Conservation (phyloP, 2,888 invertebrate species). For the Nomada fabriciana region DNA sequence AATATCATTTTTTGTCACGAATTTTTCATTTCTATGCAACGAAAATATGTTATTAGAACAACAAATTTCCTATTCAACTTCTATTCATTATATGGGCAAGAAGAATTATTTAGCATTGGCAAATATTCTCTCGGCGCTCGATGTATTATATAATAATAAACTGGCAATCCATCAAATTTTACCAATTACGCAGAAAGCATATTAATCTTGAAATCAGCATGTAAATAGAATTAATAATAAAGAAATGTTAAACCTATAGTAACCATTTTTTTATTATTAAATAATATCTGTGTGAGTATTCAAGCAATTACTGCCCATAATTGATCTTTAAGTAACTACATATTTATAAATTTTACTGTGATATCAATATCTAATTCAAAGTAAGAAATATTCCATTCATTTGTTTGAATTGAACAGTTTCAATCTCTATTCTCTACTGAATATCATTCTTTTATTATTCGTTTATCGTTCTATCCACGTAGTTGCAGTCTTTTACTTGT, state of each 20-base stretch:
- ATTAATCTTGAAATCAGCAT: constrained; percentile 21
- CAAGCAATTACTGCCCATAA: no score
- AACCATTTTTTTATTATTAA: not conserved
- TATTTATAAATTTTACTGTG: no score
- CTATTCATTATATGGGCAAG: not conserved
- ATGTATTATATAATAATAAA: not conserved
- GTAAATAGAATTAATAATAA: constrained; percentile 23
- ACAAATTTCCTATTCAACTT: no score
- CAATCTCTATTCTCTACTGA: no score
- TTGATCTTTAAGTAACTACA: no score
- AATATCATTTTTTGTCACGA: not conserved
- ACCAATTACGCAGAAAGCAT: not conserved
- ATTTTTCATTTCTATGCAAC: constrained; percentile 14
- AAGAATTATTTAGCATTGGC: not conserved
- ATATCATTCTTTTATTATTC: not conserved
- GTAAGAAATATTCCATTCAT: no score
- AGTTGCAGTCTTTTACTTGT: not conserved
- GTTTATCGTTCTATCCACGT: not conserved
- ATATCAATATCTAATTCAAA: no score
- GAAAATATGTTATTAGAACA: constrained; percentile 2
- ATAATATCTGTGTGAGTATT: not conserved
- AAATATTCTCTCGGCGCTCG: not conserved
- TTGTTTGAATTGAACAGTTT: no score
- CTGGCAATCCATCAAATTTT: not conserved
- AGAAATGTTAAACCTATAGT: constrained; percentile 5